Conservation (phyloP, 2,113 vertebrate species). For the Hippolais icterina region DNA sequence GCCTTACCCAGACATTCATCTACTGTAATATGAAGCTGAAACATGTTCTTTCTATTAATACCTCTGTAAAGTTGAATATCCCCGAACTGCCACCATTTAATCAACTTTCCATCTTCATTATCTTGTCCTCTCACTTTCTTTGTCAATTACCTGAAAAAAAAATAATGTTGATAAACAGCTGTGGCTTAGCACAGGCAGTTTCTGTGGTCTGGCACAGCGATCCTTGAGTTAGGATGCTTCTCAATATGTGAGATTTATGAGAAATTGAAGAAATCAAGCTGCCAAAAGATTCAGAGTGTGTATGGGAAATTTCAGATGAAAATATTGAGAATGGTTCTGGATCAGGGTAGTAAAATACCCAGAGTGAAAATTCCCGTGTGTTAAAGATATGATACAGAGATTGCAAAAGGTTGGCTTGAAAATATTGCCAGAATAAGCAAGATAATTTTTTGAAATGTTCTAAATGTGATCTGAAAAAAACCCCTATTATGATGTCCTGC, state of each 20-base stretch:
- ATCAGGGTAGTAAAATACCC: background rate
- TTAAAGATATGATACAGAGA: background rate
- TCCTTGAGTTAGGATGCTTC: background rate
- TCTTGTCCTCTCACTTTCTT: background rate
- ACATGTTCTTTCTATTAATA: background rate
- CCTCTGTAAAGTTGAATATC: background rate
- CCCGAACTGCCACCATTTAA: background rate
- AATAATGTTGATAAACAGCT: background rate
- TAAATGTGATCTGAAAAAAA: background rate
- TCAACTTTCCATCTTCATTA: background rate
- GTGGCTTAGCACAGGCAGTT: background rate
- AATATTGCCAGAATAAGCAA: background rate
- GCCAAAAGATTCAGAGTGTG: background rate
- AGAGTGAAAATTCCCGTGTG: background rate
- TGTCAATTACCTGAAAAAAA: background rate
- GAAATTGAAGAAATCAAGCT: background rate
- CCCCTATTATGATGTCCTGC: background rate
- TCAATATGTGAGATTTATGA: background rate
- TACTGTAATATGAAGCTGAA: background rate
- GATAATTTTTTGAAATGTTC: background rate
- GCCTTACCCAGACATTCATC: background rate
- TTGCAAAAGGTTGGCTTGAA: background rate
- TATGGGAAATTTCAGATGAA: background rate
- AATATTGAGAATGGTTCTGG: background rate
- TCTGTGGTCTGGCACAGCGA: background rate